Base-by-base conservation (phyloP, 2,113 vertebrate genomes). In the Plestiodon gilberti region DNA sequence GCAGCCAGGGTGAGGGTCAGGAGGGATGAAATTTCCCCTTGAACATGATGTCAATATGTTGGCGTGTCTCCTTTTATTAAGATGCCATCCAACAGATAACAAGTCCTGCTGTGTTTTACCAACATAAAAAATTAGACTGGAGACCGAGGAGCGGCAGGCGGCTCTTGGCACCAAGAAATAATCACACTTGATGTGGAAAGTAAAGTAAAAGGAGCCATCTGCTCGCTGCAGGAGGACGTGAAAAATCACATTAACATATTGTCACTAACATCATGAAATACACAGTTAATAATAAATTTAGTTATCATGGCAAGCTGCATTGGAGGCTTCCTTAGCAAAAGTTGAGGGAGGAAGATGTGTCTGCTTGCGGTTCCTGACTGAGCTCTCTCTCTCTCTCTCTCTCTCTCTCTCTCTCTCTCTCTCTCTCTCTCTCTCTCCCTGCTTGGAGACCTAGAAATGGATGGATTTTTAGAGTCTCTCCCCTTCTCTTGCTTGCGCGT, bases 201-300 rank as follows among this genome's bases (percentile, higher is more conserved):
- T 98, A 98, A 99, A 99, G 98, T 99, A 99, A 99, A 99, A 98
- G 98, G 97, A 98, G 98, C 98, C 99, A 99, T 99, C 99, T 99
- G 99, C 98, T 99, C 98, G 93, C 98, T 96, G 96, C 97, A 96
- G 98, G 98, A 98, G 97, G 96, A 97, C 96, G 96, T 97, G 96
- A 97, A 98, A 98, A 98, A 98, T 97, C 98, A 97, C 96, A 97
- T 97, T 98, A 99, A 98, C 99, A 99, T 99, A 99, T 99, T 99
- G 98, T 99, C 98, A 98, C 97, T 96, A 98, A 98, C 98, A 97
- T 99, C 98, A 98, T 98, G 97, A 98, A 99, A 98, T 98, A 99
- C 98, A 98, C 98, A 98, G 97, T 98, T 98, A 98, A 98, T 99
- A 98, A 97, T 97, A 97, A 97, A 99, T 98, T 99, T 97, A 98